Base-by-base conservation (phyloP, 2,888 invertebrate genomes). In the Furcula furcula region DNA sequence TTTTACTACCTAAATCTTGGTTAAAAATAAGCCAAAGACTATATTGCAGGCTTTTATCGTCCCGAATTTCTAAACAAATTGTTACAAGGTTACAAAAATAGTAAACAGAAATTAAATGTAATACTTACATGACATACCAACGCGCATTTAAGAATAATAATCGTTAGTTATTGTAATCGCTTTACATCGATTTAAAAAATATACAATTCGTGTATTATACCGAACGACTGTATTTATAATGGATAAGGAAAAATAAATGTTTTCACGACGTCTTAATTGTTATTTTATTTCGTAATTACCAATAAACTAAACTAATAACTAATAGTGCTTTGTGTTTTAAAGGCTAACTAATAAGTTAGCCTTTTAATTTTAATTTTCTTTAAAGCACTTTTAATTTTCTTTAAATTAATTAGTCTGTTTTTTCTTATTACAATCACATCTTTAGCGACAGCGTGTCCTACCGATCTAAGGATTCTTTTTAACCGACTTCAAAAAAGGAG, bases 151-250 rank as follows among this genome's bases (percentile, higher is more conserved):
- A 55, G 42, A 63, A 62, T 48, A 45, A 40, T 45, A 46, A 44
- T 38, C 32, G 55, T 57, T 63, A 71, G 51, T 45, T n/a, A n/a
- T n/a, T 51, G 31, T 65, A 68, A 66, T 33, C 66, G 65, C 69
- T 68, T 59, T 56, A 65, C 65, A 62, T 65, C 64, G 61, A 69
- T 60, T 45, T 52, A 60, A 59, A 47, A 45, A n/a, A n/a, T 46
- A 37, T n/a, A 53, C 42, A 55, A 58, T 57, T 59, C 49, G 49
- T 73, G 65, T 74, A 72, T 65, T 62, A 60, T 65, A 55, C 65
- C 52, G 46, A 68, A 62, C 59, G 76, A 78, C 72, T 82, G 75
- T 81, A 76, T 80, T 81, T 82, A 77, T 76, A 76, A 56, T 58
- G n/a, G 52, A 35, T 68, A 59, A 59, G 49, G 56, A n/a, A 65